phyloP scores from a whole-genome alignment of 2,113 vertebrate genomes.

The Clupea harengus region DNA sequence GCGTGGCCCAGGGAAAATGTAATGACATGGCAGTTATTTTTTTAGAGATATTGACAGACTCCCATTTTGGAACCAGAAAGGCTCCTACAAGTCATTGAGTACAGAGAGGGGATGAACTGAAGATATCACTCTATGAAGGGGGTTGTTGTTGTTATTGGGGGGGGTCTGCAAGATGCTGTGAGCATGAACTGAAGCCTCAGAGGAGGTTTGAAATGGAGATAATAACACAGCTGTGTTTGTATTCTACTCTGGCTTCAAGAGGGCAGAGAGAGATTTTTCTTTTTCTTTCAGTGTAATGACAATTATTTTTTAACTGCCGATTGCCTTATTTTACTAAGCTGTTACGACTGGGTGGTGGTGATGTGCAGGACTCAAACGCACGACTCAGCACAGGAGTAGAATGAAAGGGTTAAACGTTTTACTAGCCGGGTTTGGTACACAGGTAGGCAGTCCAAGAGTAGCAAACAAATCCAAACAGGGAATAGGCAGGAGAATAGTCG shows the following conservation, averaged over 20 bases:
- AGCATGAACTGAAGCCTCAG: not conserved
- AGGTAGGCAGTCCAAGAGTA: too few species aligned
- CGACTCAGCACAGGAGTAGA: too few species aligned
- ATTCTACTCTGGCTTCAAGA: not conserved
- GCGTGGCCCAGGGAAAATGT: too few species aligned
- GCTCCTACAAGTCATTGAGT: not conserved
- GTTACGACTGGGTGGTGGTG: too few species aligned
- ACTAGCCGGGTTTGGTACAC: too few species aligned
- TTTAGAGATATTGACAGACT: not conserved
- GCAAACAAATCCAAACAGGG: too few species aligned
- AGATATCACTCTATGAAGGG: too few species aligned
- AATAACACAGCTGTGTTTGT: not conserved
- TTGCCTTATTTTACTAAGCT: not conserved
- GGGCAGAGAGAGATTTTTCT: not conserved
- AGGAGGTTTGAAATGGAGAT: not conserved
- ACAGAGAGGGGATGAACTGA: too few species aligned
- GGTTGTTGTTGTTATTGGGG: not conserved
- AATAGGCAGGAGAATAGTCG: too few species aligned
- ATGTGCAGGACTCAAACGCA: too few species aligned
- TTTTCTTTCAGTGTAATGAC: not conserved
- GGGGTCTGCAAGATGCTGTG: not conserved
- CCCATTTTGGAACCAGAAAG: not conserved
- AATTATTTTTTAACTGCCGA: not conserved
- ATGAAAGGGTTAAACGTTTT: too few species aligned
- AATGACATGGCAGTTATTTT: not conserved